Conservation (phyloP, 2,888 invertebrate species). For the Prosapia bicincta region DNA sequence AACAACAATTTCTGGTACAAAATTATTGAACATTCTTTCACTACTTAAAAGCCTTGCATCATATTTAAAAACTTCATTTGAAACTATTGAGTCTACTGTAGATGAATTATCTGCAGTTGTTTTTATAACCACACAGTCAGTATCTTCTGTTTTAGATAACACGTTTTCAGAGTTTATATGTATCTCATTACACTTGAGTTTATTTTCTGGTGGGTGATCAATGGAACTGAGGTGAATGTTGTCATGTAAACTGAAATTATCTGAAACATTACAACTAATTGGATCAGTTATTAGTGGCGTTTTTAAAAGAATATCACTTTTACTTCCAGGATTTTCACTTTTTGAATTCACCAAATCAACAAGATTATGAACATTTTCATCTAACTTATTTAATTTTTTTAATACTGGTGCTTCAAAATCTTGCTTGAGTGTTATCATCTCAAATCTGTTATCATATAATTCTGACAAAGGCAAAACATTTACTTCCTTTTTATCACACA, state of each 20-base stretch:
- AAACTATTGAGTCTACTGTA: too few species aligned
- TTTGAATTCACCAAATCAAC: not conserved
- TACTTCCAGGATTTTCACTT: not conserved
- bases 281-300: not conserved
- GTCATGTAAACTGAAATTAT: not conserved
- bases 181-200: not conserved
- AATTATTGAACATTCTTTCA: conserved; percentile 2
- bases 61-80: too few species aligned
- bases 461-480: too few species aligned
- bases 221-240: not conserved
- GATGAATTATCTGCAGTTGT: too few species aligned
- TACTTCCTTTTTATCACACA: too few species aligned
- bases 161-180: too few species aligned
- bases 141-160: not conserved
- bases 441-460: too few species aligned
- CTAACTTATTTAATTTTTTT: too few species aligned
- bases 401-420: too few species aligned
- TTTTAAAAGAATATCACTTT: not conserved
- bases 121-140: not conserved
- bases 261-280: not conserved
- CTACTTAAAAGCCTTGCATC: not conserved
- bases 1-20: conserved; percentile 36
- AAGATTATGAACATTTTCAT: not conserved
- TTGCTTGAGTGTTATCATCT: too few species aligned
- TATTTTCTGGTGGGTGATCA: not conserved